phyloP scores from a whole-genome alignment of 64 coral and sea anemone genomes.

The Actinia equina region DNA sequence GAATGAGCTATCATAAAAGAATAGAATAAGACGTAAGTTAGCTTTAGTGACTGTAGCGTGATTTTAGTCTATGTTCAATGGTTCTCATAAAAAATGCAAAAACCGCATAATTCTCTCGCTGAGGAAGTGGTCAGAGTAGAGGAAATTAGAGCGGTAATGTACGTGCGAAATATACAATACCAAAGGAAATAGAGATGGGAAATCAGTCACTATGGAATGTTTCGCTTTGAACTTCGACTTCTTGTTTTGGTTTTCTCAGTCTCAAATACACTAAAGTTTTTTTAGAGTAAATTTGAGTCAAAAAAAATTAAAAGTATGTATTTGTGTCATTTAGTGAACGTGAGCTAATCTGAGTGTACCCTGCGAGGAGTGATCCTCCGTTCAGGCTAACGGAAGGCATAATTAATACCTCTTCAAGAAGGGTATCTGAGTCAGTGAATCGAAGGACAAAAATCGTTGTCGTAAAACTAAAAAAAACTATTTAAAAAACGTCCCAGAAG shows the following conservation, averaged over 20 bases:
- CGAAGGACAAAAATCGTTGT: too few species aligned
- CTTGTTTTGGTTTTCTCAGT: not conserved
- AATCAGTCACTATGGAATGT: not conserved
- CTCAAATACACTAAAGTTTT: not conserved
- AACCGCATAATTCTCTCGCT: not conserved
- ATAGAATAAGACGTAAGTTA: not conserved
- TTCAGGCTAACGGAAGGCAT: too few species aligned
- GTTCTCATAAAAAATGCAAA: not conserved
- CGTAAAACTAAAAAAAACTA: too few species aligned
- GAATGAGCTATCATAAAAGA: not conserved
- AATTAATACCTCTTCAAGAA: too few species aligned
- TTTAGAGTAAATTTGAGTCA: not conserved
- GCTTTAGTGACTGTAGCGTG: not conserved
- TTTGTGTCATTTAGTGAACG: too few species aligned
- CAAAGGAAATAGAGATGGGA: not conserved
- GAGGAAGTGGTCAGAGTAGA: not conserved
- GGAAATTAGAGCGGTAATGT: slow-evolving; percentile 12
- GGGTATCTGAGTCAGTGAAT: too few species aligned
- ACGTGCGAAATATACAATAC: not conserved
- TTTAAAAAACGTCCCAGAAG: too few species aligned
- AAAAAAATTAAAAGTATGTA: not conserved
- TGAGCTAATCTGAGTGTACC: too few species aligned
- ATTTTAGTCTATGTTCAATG: not conserved
- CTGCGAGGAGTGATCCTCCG: too few species aligned
- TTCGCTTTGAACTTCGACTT: slow-evolving; percentile 12